Evolutionary conservation across 1,140 invertebrate species (phyloP).

Genomic region (Artemia franciscana): DNA sequence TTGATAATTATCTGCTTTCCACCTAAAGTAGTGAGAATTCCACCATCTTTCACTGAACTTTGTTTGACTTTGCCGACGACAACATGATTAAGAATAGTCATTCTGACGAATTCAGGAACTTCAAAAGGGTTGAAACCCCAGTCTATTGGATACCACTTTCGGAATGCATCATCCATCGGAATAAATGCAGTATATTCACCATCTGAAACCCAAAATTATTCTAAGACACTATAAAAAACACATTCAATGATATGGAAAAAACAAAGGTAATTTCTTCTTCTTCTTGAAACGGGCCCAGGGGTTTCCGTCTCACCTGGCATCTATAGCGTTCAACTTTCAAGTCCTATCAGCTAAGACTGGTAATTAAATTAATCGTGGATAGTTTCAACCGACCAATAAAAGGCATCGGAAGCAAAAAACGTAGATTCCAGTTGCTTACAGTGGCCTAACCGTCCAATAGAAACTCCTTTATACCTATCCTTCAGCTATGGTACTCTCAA

Average conservation of each 20-base stretch:
- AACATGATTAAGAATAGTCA: conserved; percentile 33
- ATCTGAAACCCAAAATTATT: conserved; percentile 23
- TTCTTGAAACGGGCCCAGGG: no score
- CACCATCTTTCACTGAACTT: conserved; percentile 27
- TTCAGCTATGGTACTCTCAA: no score
- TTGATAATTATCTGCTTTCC: conserved; percentile 28
- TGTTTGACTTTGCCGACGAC: conserved; percentile 29
- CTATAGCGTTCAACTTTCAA: no score
- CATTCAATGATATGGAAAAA: not conserved
- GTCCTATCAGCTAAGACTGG: no score
- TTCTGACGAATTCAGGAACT: conserved; percentile 35
- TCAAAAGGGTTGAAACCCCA: conserved; percentile 42
- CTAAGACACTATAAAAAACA: conserved; percentile 4
- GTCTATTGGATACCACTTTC: conserved; percentile 37
- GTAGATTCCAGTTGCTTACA: no score
- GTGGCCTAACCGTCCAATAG: no score
- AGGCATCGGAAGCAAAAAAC: no score
- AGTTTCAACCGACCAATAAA: no score
- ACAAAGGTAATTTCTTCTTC: not conserved
- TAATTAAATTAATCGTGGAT: no score
- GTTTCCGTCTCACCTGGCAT: no score
- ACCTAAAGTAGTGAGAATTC: conserved; percentile 27
- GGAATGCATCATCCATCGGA: conserved; percentile 35
- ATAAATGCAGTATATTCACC: conserved; percentile 34
- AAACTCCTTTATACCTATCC: no score